Evolutionary conservation across 1,140 invertebrate species (phyloP).

Genomic region (Rhizoglyphus robini): DNA sequence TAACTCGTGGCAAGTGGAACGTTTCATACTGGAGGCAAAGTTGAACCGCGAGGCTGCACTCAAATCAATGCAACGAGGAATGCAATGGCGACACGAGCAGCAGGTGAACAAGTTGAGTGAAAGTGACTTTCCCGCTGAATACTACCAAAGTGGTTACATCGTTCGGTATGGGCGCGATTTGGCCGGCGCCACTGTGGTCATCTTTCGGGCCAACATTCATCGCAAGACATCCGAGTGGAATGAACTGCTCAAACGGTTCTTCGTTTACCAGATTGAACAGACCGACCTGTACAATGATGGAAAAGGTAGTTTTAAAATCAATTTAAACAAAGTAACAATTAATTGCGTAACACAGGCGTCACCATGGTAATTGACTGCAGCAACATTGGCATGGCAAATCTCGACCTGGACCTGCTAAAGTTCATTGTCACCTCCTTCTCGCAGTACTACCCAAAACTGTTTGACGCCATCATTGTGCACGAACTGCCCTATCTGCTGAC

Average conservation of each 20-base stretch:
- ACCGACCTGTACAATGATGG: slow-evolving; percentile 10
- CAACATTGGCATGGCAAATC: slow-evolving; percentile 15
- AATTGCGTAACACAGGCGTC: slow-evolving; percentile 1
- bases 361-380: slow-evolving; percentile 17
- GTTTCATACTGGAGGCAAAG: slow-evolving; percentile 51
- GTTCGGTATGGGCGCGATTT: slow-evolving; percentile 17
- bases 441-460: slow-evolving; percentile 15
- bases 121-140: slow-evolving; percentile 21
- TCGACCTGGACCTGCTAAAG: slow-evolving; percentile 15
- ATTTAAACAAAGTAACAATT: neutral
- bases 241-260: slow-evolving; percentile 9
- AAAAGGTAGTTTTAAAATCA: slow-evolving; percentile 9
- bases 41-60: slow-evolving; percentile 46
- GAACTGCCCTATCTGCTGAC: slow-evolving; percentile 19
- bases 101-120: slow-evolving; percentile 43
- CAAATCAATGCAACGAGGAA: slow-evolving; percentile 62
- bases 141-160: slow-evolving; percentile 18
- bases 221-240: slow-evolving; percentile 15
- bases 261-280: slow-evolving; percentile 19
- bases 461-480: slow-evolving; percentile 19
- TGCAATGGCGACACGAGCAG: slow-evolving; percentile 66
- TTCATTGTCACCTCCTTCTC: slow-evolving; percentile 21
- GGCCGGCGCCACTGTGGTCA: slow-evolving; percentile 1
- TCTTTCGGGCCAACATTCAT: slow-evolving; percentile 19
- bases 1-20: slow-evolving; percentile 49